Base-by-base conservation (phyloP, 2,797 vertebrate species). In the Catharus ustulatus region DNA sequence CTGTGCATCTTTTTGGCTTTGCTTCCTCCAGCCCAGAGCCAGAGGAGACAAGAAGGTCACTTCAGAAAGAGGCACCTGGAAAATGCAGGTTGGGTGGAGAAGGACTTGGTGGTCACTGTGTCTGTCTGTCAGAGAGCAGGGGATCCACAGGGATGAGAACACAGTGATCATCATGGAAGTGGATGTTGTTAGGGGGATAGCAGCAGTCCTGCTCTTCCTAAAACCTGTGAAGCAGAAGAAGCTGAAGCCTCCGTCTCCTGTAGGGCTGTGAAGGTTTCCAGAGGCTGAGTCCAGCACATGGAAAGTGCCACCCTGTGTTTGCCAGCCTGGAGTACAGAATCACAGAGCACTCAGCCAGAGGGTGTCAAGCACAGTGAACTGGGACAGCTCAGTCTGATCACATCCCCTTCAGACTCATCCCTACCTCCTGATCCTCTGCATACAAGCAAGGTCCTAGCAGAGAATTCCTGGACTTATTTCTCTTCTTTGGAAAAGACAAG, bases 341-440 rank as follows among this genome's bases (percentile, higher is more conserved):
- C 16, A 3, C 12, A 26, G 48, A 80, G 20, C 34, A 10, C 40
- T 22, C 0, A 0, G 40, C 48, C 38, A 52, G 43, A 42, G 46
- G 9, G 18, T 32, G 64, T 20, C 11, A 17, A 59, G 22, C 20
- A 7, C n/a, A 18, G 52, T 3, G 10, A 49, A 66, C 74, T 43
- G 55, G 22, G 43, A 27, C 6, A 7, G 34, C 45, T 66, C 76
- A 46, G 36, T 6, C 43, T 32, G 68, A 15, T 12, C 12, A 3
- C 30, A 23, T 59, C 15, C 32, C 30, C 32, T 6, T 14, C 38
- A 2, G 1, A 32, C 48, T 86, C 3, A 0, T 32, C 83, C 57
- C 52, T 77, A 11, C 32, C 38, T 77, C 51, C 22, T 30, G 15
- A 38, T 30, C 15, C 0, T 0, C n/a, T 43, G 42, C 2, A 0